Base-by-base conservation (phyloP, 1,140 invertebrate species). In the Oncopodura yosiiana region DNA sequence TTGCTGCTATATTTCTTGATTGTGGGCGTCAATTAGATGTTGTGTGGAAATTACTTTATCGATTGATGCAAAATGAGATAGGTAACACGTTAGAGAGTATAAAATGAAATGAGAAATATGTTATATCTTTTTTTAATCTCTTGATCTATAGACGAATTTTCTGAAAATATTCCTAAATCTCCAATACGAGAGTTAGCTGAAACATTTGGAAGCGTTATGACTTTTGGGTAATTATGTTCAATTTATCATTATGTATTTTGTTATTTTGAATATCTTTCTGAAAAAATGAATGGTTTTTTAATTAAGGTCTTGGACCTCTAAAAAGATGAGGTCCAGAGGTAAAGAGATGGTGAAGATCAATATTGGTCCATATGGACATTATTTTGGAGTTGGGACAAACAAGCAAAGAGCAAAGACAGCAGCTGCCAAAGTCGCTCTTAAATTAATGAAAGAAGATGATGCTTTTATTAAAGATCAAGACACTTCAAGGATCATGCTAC, bases 361-460 rank as follows among this genome's bases (percentile, higher is more conserved):
- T 11, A 70, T 78, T 38, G 78, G 78, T 0, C 64, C 74, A 49
- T 67, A 67, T 6, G 74, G 75, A 58, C 68, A 71, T 0, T 82
- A 83, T 3, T 70, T 78, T 68, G 85, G 85, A 0, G 80, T 82
- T 65, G 86, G 84, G 9, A 64, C 59, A 0, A 86, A 81, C 66
- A 80, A 77, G 56, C 70, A 70, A 9, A 72, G 78, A 64, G 84
- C 84, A 0, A 86, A 85, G 66, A 72, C 77, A 30, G 81, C 84
- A 0, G 84, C 84, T 2, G 78, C 85, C 0, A 87, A 88, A 67
- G 70, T 83, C 49, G 84, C 84, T 0, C 70, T 88, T 1, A 56
- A 56, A 44, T 32, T 56, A 39, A 49, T 56, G 5, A 56, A 56
- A 27, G 53, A 56, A 49, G 53, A 56, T 34, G 48, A 49, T 26